Evolutionary conservation across 2,113 vertebrate genomes (phyloP), one percentile per base, ranked within the genome.

Genomic region (Eclectus roratus): DNA sequence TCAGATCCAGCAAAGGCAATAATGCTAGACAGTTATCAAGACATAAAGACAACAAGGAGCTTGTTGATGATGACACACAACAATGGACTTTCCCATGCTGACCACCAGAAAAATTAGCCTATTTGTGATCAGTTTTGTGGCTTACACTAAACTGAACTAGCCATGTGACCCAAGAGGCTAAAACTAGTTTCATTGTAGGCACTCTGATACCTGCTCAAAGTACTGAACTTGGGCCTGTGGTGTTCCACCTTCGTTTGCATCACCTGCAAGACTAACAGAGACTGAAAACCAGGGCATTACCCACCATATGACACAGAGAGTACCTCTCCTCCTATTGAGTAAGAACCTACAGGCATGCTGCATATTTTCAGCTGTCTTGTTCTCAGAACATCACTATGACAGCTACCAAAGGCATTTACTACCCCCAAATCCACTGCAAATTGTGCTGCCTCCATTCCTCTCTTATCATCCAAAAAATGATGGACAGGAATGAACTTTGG

Each of bases 351-450:
- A 80, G 2, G 9, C 24, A 31, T n/a, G 41, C 47, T 49, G 43
- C 68, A 37, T 29, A 85, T 50, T 87, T 66, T 89, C 73, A 76
- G 64, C 43, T 78, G 58, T 63, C n/a, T 47, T 58, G 25, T 63
- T 93, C 78, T 87, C 65, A 79, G 55, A 89, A 63, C 7, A 5
- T 80, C 82, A 95, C 47, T 27, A 5, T 69, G 90, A 89, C 81
- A 94, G 76, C 68, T 84, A 81, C 33, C 68, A 93, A 91, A 90
- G 43, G 46, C 53, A 89, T 91, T 92, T 93, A 86, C 69, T 76
- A 64, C 21, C 33, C 24, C 31, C 23, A 85, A 86, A 93, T 60
- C 58, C 58, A 77, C 1, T 66, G 49, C 23, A 79, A 91, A 73
- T 44, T 63, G 33, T 65, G n/a, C 74, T 89, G 82, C 77, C 56